phyloP scores from a whole-genome alignment of 2,113 vertebrate genomes.

The Ploceus nigricollis region DNA sequence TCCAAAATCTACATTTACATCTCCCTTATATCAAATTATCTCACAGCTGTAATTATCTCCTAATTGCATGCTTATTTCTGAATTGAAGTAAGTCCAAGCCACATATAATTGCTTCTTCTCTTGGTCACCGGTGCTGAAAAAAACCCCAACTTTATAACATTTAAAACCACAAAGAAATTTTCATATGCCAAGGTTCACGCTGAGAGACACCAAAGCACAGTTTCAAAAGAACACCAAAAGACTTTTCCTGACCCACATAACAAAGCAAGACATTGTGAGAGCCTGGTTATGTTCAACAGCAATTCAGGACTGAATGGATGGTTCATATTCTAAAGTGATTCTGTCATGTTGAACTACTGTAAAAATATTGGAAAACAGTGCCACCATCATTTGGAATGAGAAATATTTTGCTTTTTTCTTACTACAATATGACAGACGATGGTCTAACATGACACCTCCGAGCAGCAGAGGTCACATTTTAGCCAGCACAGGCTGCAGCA shows the following conservation, averaged over 20 bases:
- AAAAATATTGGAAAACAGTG: background rate
- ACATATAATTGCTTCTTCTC: background rate
- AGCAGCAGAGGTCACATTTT: background rate
- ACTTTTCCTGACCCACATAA: background rate
- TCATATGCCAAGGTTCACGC: background rate
- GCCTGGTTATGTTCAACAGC: background rate
- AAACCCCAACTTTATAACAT: background rate
- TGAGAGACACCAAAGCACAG: background rate
- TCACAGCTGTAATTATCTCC: background rate
- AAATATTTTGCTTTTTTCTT: background rate
- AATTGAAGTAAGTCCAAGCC: background rate
- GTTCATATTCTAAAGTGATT: background rate
- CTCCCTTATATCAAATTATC: background rate
- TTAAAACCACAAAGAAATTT: background rate
- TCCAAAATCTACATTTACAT: background rate
- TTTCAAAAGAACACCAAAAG: background rate
- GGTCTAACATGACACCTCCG: background rate
- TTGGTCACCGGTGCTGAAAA: conserved; percentile 8
- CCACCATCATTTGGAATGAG: background rate
- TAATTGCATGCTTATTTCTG: conserved; percentile 10
- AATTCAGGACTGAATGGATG: background rate
- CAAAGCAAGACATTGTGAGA: background rate
- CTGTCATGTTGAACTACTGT: background rate
- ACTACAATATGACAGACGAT: background rate
- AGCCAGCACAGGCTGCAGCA: background rate